phyloP scores from a whole-genome alignment of 2,797 vertebrate genomes.

The Potorous gilbertii region DNA sequence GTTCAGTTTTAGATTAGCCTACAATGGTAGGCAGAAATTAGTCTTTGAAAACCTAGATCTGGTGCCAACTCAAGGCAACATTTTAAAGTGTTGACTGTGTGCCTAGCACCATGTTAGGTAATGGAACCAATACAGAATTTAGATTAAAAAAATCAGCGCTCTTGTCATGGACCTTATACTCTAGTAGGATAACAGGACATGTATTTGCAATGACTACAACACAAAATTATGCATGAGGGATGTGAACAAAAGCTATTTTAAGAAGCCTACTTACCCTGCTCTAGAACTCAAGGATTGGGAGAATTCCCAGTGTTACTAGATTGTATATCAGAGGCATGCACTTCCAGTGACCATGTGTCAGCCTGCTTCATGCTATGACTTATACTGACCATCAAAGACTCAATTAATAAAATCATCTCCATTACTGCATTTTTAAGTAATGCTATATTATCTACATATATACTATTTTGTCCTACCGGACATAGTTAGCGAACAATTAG shows the following conservation, averaged over 20 bases:
- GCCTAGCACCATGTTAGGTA: background rate
- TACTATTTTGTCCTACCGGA: background rate
- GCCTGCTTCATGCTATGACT: background rate
- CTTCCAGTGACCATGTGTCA: background rate
- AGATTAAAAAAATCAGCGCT: background rate
- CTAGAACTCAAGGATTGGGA: background rate
- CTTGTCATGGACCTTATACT: background rate
- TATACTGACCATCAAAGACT: background rate
- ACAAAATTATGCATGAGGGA: background rate
- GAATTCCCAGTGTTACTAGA: background rate
- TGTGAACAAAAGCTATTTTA: background rate
- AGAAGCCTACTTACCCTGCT: background rate
- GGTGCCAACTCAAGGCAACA: background rate
- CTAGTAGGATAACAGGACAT: background rate
- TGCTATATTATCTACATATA: background rate
- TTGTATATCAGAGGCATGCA: background rate
- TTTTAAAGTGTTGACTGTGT: background rate
- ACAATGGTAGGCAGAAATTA: background rate
- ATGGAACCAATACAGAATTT: background rate
- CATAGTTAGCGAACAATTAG: background rate
- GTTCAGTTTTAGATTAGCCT: background rate
- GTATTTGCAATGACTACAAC: background rate
- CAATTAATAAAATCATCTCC: background rate
- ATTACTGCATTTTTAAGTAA: background rate
- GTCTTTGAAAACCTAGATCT: background rate